Base-by-base conservation (phyloP, 2,797 vertebrate species). In the Anabas testudineus region DNA sequence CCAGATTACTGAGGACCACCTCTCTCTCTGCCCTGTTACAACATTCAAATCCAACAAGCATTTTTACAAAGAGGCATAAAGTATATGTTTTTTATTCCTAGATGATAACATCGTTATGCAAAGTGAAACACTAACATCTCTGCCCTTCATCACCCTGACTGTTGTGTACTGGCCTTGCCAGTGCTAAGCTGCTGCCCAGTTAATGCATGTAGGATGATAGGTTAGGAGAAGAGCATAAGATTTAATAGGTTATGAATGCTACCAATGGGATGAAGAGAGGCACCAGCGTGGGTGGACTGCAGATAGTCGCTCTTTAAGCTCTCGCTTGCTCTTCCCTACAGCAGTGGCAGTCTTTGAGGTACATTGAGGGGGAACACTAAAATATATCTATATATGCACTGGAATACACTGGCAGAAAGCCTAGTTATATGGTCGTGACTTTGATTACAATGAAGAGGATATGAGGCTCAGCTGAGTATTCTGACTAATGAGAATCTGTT, bases 1-100 rank as follows among this genome's bases (percentile, higher is more conserved):
- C 96, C 90, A 99, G 86, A 84, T 99, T 99, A 91, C 97, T 96
- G 10, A 96, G 95, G 48, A 98, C 93, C 75, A 99, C 97, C 88
- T 98, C 97, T 67, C 96, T 94, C 76, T 98, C 96, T 56, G 95
- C 95, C 71, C 98, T 99, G 49, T 82, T 47, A 10, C 12, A 47
- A 10, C 16, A 47, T 42, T 70, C 9, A 77, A 24, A 78, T 3
- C 71, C 4, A 79, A 55, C 72, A 55, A 1, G 63, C 15, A 34
- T 16, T 59, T 70, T 65, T 21, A 69, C 28, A 72, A 49, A 66
- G 9, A 58, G 1, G 19, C 1, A 5, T 26, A 5, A 41, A 75
- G 37, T 6, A 4, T 7, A 18, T 2, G 28, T 47, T 78, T 53
- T 41, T 42, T 39, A 41, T 46, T 59, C 22, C 10, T 32, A 58